Evolutionary conservation across 2,888 invertebrate species (phyloP), one percentile per base, ranked within the genome.

Genomic region (Lamproptera curius): DNA sequence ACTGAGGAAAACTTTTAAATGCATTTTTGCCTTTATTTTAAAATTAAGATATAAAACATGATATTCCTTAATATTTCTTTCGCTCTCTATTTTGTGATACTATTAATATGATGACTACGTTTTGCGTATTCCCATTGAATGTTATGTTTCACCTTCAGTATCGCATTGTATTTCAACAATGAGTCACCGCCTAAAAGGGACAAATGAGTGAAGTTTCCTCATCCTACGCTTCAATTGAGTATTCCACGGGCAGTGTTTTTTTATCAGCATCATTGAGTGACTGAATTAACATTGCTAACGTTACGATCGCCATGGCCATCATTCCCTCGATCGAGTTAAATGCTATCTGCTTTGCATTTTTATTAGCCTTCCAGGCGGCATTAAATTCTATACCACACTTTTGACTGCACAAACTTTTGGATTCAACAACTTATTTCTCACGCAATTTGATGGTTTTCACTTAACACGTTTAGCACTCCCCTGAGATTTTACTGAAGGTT

Each of bases 261-360:
- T 60, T 66, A 62, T 51, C 70, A 58, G 56, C 62, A 67, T 53
- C 63, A 65, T 65, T 66, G 63, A 64, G 57, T 47, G 50, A 68
- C 70, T 65, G 66, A 84, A 84, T 75, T 69, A 59, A 76, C 76
- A 67, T 79, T 82, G 10, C 76, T 61, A 49, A 80, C 73, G 36
- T 72, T 56, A 46, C 55, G 40, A 70, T 68, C 73, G 65, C 66
- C 81, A 78, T 13, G 84, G 62, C 75, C 74, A 54, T 46, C 55
- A 54, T 36, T 40, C 40, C 17, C 35, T 20, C 36, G 28, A 49
- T 49, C 35, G 40, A 34, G 40, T 31, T 26, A 42, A 23, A 44
- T 28, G 40, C 2, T 39, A 17, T 40, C 34, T 44, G 49, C 28
- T 39, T 44, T n/a, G 49, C 49, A 44, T 49, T 35, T 44, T 44